Evolutionary conservation across 2,113 vertebrate species (phyloP).

Genomic region (Stegastes partitus): DNA sequence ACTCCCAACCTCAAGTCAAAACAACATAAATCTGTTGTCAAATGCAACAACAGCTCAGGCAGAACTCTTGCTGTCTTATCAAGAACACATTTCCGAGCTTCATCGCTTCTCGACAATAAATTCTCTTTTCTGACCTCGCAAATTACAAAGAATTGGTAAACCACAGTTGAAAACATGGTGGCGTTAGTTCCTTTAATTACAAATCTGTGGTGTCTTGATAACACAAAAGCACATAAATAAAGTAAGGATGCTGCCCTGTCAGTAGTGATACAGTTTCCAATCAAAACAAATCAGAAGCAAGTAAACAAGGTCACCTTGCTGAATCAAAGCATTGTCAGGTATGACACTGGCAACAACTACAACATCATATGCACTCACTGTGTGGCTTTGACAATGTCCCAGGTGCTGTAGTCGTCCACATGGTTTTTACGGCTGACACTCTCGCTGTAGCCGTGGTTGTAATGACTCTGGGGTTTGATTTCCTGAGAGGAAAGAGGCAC

Average conservation of each 20-base stretch:
- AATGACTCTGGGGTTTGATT: slow-evolving; percentile 96
- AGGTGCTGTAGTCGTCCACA: slow-evolving; percentile 98
- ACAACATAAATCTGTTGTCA: slow-evolving; percentile 15
- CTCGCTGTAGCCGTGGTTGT: slow-evolving; percentile 96
- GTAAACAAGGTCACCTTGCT: not conserved
- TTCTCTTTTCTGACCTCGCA: not conserved
- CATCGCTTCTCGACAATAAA: not conserved
- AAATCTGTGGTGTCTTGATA: not conserved
- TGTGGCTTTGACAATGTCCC: slow-evolving; percentile 99
- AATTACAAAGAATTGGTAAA: not conserved
- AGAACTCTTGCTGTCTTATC: not conserved
- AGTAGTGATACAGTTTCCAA: not conserved
- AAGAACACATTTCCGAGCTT: not conserved
- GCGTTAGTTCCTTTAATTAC: not conserved
- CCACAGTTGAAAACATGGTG: not conserved
- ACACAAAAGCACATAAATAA: not conserved
- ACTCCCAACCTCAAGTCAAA: slow-evolving; percentile 30
- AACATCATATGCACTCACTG: slow-evolving; percentile 88
- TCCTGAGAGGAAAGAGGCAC: slow-evolving; percentile 82
- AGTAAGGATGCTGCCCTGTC: not conserved
- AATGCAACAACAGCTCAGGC: not conserved
- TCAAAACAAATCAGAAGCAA: no score
- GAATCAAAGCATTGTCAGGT: not conserved
- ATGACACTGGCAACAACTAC: not conserved
- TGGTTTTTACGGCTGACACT: slow-evolving; percentile 93